These are phyloP conservation scores for Herpetotheres cachinnans DNA, from an alignment of 2,113 vertebrate species.

Conservation along the genomic window DNA sequence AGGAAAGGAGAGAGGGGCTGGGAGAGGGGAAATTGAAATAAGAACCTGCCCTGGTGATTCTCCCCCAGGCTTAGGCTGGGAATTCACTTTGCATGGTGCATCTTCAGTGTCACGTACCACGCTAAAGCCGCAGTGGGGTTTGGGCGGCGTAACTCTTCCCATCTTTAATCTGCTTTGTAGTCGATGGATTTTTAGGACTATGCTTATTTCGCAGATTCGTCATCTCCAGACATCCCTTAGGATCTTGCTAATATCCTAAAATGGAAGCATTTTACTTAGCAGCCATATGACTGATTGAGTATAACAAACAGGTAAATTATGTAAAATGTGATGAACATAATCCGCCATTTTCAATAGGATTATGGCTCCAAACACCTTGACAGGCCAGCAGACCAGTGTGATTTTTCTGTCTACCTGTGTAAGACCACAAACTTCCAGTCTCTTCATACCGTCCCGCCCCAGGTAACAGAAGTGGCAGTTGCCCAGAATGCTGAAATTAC, in stretches of 20 bases:
- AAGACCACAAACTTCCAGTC: neutral
- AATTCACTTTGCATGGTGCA: accelerated
- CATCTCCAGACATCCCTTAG: neutral
- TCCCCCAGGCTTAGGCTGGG: neutral
- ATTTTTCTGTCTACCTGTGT: accelerated
- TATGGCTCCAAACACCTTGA: neutral
- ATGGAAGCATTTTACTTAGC: neutral
- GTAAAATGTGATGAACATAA: neutral
- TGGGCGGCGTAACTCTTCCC: neutral
- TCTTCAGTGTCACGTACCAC: accelerated
- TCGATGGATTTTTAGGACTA: neutral
- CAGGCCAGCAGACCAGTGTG: neutral
- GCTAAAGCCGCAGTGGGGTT: accelerated
- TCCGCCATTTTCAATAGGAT: neutral
- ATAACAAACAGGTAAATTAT: neutral
- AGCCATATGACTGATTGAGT: neutral
- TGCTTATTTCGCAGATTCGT: neutral
- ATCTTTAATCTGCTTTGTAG: neutral
- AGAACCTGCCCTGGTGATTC: neutral
- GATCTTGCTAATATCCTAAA: neutral
- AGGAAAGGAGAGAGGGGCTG: neutral
- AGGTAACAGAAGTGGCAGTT: no score
- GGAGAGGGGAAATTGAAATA: neutral
- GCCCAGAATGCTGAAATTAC: neutral
- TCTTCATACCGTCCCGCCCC: neutral